A percentile compares a stretch with the other conserved stretches of the same genome.
These are phyloP conservation scores for Malurus melanocephalus DNA, from an alignment of 2,113 vertebrate genomes.

Conservation along the genomic window DNA sequence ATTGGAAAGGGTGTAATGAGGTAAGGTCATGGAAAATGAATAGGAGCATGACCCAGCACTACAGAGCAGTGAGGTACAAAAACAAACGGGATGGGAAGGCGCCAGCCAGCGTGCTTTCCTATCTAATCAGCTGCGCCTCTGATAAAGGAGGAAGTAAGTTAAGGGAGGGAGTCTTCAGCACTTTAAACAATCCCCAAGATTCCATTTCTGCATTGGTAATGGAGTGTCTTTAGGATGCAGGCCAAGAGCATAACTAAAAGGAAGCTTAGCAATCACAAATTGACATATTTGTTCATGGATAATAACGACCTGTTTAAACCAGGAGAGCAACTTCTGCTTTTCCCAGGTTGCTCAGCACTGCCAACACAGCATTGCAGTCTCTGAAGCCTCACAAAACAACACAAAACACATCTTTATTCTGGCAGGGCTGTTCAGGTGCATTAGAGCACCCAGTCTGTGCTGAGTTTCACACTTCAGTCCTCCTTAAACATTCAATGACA, in stretches of 20 bases:
- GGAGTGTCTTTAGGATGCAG: constrained; percentile 52
- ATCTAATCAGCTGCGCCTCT: constrained; percentile 70
- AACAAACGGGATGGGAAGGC: constrained; percentile 71
- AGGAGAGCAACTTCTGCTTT: not conserved
- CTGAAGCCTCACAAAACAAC: not conserved
- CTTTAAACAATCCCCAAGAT: constrained; percentile 66
- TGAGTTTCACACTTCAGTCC: not conserved
- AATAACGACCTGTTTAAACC: not conserved
- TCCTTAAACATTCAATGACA: not conserved
- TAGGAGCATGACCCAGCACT: constrained; percentile 33
- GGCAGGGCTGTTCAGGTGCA: not conserved
- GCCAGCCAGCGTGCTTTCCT: constrained; percentile 60
- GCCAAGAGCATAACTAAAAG: constrained; percentile 46
- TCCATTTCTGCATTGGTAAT: constrained; percentile 29
- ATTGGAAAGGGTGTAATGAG: constrained; percentile 44
- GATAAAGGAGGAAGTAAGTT: constrained; percentile 74
- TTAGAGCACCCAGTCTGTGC: not conserved
- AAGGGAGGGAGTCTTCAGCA: constrained; percentile 56
- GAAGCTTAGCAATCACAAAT: constrained; percentile 16
- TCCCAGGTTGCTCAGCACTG: not conserved
- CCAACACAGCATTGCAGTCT: not conserved
- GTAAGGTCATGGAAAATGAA: constrained; percentile 53
- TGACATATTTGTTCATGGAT: not conserved
- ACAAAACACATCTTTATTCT: not conserved
- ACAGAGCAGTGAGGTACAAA: constrained; percentile 25